Conservation (phyloP, 1,140 invertebrate genomes). For the Panagrolaimus sp. region DNA sequence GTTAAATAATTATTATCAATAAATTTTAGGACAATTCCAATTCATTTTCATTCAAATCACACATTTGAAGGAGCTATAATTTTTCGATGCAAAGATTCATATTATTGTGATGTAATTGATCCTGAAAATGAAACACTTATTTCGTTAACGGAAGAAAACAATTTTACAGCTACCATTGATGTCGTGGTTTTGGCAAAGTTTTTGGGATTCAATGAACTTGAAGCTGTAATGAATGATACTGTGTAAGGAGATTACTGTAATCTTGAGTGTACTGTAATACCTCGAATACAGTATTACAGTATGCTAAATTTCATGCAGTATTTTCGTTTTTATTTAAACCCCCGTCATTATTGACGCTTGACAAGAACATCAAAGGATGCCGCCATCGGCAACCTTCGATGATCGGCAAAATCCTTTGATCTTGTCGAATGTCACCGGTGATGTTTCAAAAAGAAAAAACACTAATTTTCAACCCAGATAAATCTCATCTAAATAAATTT, state of each 20-base stretch:
- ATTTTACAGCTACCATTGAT: neutral
- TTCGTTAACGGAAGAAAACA: neutral
- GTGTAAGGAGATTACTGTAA: neutral
- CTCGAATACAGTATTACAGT: too few species aligned
- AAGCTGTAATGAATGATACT: neutral
- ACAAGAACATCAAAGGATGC: too few species aligned
- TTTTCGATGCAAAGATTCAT: too few species aligned
- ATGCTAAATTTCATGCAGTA: neutral
- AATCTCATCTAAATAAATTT: neutral
- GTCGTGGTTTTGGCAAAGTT: conserved; percentile 3
- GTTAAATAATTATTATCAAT: too few species aligned
- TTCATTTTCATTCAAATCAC: too few species aligned
- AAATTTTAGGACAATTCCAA: too few species aligned
- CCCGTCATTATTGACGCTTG: neutral
- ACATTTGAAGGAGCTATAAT: too few species aligned
- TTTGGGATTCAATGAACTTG: neutral
- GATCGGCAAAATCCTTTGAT: neutral
- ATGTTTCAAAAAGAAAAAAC: neutral
- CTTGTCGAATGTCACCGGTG: neutral
- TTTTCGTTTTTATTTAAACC: neutral
- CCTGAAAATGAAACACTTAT: neutral
- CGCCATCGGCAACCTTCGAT: neutral
- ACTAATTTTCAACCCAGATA: neutral
- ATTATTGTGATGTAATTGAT: too few species aligned
- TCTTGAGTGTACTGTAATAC: too few species aligned